These are phyloP conservation scores for Myiotriccus ornatus DNA, from an alignment of 2,797 vertebrate species.

Conservation along the genomic window DNA sequence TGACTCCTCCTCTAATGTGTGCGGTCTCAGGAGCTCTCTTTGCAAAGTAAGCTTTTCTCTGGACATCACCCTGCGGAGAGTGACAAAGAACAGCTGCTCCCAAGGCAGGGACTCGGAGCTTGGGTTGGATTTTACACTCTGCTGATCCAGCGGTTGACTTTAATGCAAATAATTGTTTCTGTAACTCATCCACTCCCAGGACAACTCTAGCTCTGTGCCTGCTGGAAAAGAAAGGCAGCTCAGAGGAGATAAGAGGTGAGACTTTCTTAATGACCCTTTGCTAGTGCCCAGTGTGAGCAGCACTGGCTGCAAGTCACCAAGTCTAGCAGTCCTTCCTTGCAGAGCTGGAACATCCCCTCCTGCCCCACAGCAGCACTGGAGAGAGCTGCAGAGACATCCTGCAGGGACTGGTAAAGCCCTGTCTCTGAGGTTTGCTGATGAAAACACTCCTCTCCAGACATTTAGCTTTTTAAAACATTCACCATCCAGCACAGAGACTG, in stretches of 20 bases:
- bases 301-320: background rate
- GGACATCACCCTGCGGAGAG: background rate
- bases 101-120: background rate
- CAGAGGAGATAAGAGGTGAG: background rate
- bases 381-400: background rate
- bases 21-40: background rate
- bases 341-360: background rate
- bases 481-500: background rate
- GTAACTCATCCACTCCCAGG: background rate
- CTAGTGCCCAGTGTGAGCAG: background rate
- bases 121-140: background rate
- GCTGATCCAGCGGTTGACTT: background rate
- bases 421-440: background rate
- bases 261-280: background rate
- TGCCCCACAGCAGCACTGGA: background rate
- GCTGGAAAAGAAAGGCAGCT: background rate
- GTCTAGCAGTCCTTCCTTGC: background rate
- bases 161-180: background rate
- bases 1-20: background rate
- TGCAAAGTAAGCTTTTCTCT: slow-evolving; percentile 8
- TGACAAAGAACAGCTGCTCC: slow-evolving; percentile 42
- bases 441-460: background rate
- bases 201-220: background rate
- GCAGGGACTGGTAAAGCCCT: background rate
- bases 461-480: background rate